Conservation (phyloP, 2,888 invertebrate genomes). For the Agrochola litura region DNA sequence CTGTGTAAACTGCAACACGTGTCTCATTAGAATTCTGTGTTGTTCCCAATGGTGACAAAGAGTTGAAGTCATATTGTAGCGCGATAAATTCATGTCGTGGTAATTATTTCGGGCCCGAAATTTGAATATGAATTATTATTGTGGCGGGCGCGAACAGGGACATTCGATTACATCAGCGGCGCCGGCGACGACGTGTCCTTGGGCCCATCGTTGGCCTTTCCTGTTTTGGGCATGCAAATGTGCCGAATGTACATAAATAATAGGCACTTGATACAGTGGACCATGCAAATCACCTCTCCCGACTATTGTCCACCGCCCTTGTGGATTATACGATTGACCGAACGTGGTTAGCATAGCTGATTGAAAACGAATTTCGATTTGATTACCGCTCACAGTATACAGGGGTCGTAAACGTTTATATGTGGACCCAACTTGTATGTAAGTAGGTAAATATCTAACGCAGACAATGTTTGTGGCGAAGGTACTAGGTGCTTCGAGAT, state of each 20-base stretch:
- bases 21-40: constrained; percentile 76
- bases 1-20: constrained; percentile 84
- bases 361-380: constrained; percentile 83
- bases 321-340: constrained; percentile 82
- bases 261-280: constrained; percentile 75
- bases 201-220: constrained; percentile 71
- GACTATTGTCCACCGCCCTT: constrained; percentile 88
- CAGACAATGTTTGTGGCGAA: constrained; percentile 55
- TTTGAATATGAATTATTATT: constrained; percentile 85
- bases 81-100: constrained; percentile 80
- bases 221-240: constrained; percentile 87
- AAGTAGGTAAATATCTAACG: constrained; percentile 58
- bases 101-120: constrained; percentile 80
- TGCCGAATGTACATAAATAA: constrained; percentile 81
- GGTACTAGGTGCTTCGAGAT: constrained; percentile 63
- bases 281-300: constrained; percentile 86
- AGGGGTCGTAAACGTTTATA: constrained; percentile 74
- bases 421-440: constrained; percentile 57
- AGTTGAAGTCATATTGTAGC: constrained; percentile 72
- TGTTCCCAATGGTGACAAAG: constrained; percentile 73
- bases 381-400: constrained; percentile 74
- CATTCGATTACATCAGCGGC: constrained; percentile 86
- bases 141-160: constrained; percentile 71
- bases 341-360: constrained; percentile 84
- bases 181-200: constrained; percentile 78